Conservation (phyloP, 2,797 vertebrate species). For the Anguilla megastoma region DNA sequence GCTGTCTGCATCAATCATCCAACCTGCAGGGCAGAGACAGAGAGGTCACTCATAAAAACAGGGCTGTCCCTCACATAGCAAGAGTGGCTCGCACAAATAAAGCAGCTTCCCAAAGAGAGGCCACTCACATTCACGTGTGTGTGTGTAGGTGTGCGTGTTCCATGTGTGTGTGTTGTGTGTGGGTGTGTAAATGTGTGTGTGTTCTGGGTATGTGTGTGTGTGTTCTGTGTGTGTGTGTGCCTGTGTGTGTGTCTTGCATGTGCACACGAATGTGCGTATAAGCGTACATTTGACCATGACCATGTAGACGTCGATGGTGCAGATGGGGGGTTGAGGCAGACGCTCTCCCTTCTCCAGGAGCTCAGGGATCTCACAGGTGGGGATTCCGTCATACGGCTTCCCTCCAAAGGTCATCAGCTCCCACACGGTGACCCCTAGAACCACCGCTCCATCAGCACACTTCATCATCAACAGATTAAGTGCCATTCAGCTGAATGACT, state of each 20-base stretch:
- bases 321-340: slow-evolving; percentile 91
- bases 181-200: neutral
- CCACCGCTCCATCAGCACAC: neutral
- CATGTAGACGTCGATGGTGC: slow-evolving; percentile 99
- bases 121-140: slow-evolving; percentile 4
- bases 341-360: slow-evolving; percentile 96
- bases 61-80: neutral
- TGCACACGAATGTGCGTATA: neutral
- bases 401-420: slow-evolving; percentile 98
- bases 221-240: too few relatives aligned
- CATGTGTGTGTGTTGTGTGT: neutral
- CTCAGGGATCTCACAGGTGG: slow-evolving; percentile 92
- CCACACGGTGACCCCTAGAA: slow-evolving; percentile 93
- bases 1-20: slow-evolving; percentile 99
- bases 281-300: slow-evolving; percentile 95
- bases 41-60: neutral
- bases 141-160: neutral
- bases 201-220: neutral
- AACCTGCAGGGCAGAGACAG: slow-evolving; percentile 72
- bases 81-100: neutral
- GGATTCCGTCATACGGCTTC: slow-evolving; percentile 93
- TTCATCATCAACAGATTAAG: neutral
- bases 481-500: neutral
- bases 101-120: neutral
- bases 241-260: neutral